These are phyloP conservation scores for Pachliopta kotzebuea DNA, from an alignment of 2,888 invertebrate species.

Conservation along the genomic window DNA sequence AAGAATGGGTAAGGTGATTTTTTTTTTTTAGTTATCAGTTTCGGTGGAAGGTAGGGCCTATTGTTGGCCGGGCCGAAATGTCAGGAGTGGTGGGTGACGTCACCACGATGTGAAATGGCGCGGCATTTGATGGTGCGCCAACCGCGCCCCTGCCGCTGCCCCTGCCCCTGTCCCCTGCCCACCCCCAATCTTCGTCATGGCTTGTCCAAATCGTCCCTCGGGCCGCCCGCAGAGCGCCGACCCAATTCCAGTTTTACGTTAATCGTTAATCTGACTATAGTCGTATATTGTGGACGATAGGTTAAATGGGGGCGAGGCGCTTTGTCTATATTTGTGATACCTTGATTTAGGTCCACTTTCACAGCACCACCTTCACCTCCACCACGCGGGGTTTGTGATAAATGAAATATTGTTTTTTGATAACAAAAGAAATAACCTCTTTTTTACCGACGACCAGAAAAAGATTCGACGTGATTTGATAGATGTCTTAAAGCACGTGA, in stretches of 20 bases:
- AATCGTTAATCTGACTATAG: slow-evolving; percentile 38
- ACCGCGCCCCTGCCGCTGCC: slow-evolving; percentile 73
- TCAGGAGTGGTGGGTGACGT: slow-evolving; percentile 77
- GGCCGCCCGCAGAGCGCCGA: slow-evolving; percentile 50
- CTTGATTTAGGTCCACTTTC: slow-evolving; percentile 24
- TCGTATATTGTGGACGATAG: slow-evolving; percentile 28
- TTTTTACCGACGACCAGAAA: no score
- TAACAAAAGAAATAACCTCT: no score
- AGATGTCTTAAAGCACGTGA: no score
- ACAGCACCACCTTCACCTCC: not conserved
- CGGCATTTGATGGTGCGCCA: slow-evolving; percentile 70
- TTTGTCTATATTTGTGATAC: slow-evolving; percentile 24
- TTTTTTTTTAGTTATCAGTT: slow-evolving; percentile 69
- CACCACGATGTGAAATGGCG: slow-evolving; percentile 67
- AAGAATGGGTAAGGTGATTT: slow-evolving; percentile 54
- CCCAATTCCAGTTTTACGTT: slow-evolving; percentile 48
- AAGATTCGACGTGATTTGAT: no score
- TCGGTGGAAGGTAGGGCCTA: slow-evolving; percentile 67
- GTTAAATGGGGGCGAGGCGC: slow-evolving; percentile 31
- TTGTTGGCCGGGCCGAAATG: slow-evolving; percentile 73
- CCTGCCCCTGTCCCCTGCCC: no score
- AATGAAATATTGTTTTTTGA: no score
- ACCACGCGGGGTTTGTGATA: not conserved
- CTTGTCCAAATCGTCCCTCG: slow-evolving; percentile 57
- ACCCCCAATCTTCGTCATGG: slow-evolving; percentile 71